Conservation (phyloP, 2,797 vertebrate genomes). For the Phalanger gymnotis region DNA sequence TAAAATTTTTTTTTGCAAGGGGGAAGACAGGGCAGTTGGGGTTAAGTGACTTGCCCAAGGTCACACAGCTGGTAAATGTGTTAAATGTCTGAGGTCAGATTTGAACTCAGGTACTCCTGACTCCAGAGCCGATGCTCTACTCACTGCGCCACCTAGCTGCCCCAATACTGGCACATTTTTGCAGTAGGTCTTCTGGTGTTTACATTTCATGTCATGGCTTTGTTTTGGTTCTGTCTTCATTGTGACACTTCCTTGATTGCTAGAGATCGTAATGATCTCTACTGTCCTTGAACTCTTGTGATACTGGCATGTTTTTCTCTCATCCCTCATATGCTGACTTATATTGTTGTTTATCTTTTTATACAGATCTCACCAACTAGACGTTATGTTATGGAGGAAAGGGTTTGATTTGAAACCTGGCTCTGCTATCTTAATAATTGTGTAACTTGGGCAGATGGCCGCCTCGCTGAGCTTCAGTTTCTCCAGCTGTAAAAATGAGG, state of each 20-base stretch:
- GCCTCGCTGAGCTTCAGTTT: not conserved
- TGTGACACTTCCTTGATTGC: not conserved
- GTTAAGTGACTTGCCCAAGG: too few relatives aligned
- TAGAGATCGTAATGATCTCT: not conserved
- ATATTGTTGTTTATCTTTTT: not conserved
- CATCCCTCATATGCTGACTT: not conserved
- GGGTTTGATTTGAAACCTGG: not conserved
- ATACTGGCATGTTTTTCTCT: not conserved
- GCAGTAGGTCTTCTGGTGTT: not conserved
- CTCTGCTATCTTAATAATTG: not conserved
- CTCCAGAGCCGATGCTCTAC: too few relatives aligned
- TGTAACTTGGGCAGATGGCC: not conserved
- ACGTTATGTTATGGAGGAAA: not conserved
- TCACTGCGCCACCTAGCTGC: too few relatives aligned
- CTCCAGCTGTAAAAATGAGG: not conserved
- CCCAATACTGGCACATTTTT: too few relatives aligned
- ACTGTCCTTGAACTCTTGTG: not conserved
- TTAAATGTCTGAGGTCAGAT: too few relatives aligned
- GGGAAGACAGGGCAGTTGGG: too few relatives aligned
- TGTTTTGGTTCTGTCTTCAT: not conserved
- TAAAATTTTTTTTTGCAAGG: too few relatives aligned
- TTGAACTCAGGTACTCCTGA: too few relatives aligned
- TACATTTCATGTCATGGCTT: not conserved
- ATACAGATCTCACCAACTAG: not conserved
- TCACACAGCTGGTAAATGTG: too few relatives aligned